phyloP scores from a whole-genome alignment of 2,113 vertebrate species.

The Carollia perspicillata region DNA sequence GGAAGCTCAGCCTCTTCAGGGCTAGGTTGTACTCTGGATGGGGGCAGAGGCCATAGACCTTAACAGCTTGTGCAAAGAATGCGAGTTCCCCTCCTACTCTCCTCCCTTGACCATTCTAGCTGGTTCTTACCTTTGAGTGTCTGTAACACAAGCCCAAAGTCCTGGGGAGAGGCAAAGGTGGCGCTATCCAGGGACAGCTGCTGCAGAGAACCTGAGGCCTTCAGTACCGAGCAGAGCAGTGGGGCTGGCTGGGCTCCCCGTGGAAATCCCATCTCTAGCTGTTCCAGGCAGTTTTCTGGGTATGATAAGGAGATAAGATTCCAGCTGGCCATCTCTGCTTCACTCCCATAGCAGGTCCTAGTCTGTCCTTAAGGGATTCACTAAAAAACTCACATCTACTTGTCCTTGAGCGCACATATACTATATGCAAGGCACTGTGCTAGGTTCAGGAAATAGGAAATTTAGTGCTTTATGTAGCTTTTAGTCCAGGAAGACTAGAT shows the following conservation, averaged over 20 bases:
- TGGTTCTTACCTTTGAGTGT: constrained; percentile 82
- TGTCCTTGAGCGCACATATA: background rate
- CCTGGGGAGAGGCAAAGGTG: constrained; percentile 76
- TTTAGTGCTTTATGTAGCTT: background rate
- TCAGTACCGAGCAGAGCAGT: constrained; percentile 82
- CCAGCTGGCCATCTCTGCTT: background rate
- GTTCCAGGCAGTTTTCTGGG: constrained; percentile 85
- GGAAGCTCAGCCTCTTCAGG: constrained; percentile 85
- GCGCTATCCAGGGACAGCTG: constrained; percentile 86
- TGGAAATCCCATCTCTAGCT: constrained; percentile 86
- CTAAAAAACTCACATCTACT: background rate
- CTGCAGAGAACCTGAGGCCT: constrained; percentile 81
- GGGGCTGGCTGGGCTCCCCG: constrained; percentile 79
- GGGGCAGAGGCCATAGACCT: background rate
- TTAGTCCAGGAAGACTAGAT: background rate
- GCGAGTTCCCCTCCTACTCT: background rate
- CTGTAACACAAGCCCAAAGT: constrained; percentile 80
- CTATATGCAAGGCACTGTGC: background rate
- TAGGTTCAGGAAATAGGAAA: background rate
- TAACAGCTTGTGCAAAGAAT: constrained; percentile 30
- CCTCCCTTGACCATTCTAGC: background rate
- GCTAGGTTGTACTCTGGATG: constrained; percentile 80
- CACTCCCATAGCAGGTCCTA: background rate
- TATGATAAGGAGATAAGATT: constrained; percentile 48
- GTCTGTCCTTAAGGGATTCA: background rate